Conservation (phyloP, 2,797 vertebrate species). For the Apogon hyalosoma region DNA sequence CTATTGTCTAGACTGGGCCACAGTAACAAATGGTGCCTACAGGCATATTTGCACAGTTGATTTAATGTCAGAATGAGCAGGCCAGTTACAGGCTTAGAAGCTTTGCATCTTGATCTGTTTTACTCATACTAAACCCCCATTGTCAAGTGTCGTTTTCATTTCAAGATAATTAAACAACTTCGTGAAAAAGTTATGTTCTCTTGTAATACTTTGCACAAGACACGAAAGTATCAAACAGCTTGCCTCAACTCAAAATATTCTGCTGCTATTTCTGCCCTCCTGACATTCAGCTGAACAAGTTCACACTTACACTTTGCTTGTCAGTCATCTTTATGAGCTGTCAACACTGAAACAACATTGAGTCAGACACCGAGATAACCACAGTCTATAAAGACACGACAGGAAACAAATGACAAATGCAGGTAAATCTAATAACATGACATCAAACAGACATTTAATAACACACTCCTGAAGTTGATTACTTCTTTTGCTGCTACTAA, state of each 20-base stretch:
- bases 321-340: constrained; percentile 57
- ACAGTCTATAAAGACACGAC: constrained; percentile 10
- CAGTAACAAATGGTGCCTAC: constrained; percentile 43
- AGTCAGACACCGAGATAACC: constrained; percentile 16
- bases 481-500: neutral
- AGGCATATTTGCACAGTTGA: constrained; percentile 46
- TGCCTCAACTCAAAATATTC: constrained; percentile 35
- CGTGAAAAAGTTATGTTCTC: constrained; percentile 8
- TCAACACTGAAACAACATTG: constrained; percentile 41
- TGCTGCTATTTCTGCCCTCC: constrained; percentile 13
- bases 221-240: constrained; percentile 16
- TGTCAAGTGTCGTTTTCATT: constrained; percentile 20
- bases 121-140: neutral
- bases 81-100: constrained; percentile 19
- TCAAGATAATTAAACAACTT: constrained; percentile 25
- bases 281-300: constrained; percentile 29
- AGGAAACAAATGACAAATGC: constrained; percentile 34
- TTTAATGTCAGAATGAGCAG: constrained; percentile 21
- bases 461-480: neutral
- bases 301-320: constrained; percentile 36
- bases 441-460: constrained; percentile 19
- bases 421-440: constrained; percentile 30
- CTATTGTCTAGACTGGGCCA: constrained; percentile 52
- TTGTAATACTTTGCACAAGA: constrained; percentile 10
- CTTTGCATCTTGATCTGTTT: constrained; percentile 16